These are phyloP conservation scores for Anagrus nilaparvatae DNA, from an alignment of 1,140 invertebrate genomes.

Conservation along the genomic window DNA sequence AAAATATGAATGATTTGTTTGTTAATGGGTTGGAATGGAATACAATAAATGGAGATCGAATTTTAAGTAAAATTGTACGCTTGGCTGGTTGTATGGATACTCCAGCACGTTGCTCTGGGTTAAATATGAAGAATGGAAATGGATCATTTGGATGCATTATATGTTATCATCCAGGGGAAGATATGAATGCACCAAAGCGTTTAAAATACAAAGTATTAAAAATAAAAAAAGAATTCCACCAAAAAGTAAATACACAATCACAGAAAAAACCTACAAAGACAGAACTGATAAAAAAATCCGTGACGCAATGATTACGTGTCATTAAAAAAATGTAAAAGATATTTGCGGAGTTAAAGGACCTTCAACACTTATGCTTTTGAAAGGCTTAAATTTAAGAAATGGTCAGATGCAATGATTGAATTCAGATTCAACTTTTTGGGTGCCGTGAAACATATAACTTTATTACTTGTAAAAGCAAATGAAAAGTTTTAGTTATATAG, in stretches of 20 bases:
- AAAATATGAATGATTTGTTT: constrained; percentile 1
- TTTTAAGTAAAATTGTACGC: neutral
- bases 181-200: too few species aligned
- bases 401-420: constrained; percentile 17
- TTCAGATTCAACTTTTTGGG: constrained; percentile 16
- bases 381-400: constrained; percentile 11
- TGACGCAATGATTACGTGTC: too few species aligned
- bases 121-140: constrained; percentile 15
- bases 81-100: constrained; percentile 11
- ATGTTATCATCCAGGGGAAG: constrained; percentile 19
- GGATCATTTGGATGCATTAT: constrained; percentile 16
- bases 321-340: constrained; percentile 1
- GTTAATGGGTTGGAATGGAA: neutral
- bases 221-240: constrained; percentile 9
- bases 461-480: constrained; percentile 1
- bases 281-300: too few species aligned
- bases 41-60: neutral
- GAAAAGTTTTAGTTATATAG: too few species aligned
- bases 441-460: constrained; percentile 9
- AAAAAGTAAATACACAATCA: constrained; percentile 14
- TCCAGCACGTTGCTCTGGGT: constrained; percentile 6
- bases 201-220: too few species aligned
- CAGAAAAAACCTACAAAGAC: too few species aligned
- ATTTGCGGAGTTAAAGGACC: constrained; percentile 14
- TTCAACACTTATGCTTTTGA: constrained; percentile 17